Percentiles rank a stretch among this genome's conserved stretches.
phyloP scores from a whole-genome alignment of 1,140 invertebrate genomes.

The Babylonia areolata region DNA sequence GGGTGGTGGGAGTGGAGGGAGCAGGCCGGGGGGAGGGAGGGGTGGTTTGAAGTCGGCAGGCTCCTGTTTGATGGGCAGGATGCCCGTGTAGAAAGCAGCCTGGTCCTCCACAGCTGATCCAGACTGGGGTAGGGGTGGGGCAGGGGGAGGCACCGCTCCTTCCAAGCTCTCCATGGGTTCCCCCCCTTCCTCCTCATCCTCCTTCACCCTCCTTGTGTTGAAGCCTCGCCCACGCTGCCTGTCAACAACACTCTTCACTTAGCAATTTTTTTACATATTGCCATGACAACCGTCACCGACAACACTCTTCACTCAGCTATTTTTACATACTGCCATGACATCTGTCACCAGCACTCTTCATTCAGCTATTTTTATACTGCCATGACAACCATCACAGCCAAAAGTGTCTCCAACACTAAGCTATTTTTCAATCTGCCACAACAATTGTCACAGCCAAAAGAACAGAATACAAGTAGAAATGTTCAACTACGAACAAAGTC shows the following conservation, averaged over 20 bases:
- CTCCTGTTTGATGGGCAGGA: constrained; percentile 26
- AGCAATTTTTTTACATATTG: too few relatives aligned
- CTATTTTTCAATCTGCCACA: too few relatives aligned
- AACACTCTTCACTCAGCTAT: too few relatives aligned
- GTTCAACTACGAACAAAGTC: too few relatives aligned
- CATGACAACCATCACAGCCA: too few relatives aligned
- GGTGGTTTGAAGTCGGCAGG: neutral
- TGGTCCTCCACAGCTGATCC: neutral
- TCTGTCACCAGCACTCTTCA: too few relatives aligned
- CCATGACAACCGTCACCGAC: too few relatives aligned
- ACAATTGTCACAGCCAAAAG: too few relatives aligned
- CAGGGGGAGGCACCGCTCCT: neutral
- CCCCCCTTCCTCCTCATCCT: constrained; percentile 5
- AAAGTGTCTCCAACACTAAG: too few relatives aligned
- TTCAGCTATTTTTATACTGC: too few relatives aligned
- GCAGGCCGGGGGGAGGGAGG: neutral
- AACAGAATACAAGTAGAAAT: too few relatives aligned
- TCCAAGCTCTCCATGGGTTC: neutral
- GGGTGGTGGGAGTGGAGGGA: neutral
- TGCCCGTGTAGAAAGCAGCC: constrained; percentile 30
- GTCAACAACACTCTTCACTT: neutral
- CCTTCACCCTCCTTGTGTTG: neutral
- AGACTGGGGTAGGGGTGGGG: neutral
- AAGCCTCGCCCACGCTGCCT: constrained; percentile 1
- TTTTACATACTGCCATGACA: too few relatives aligned